A percentile compares a stretch with the other conserved stretches of the same genome.
phyloP scores from a whole-genome alignment of 2,113 vertebrate genomes.

The western clawed frog (Xenopus tropicalis) region UCB_Xtro_10.0 CM004446.2:98207001-98207500 shows the following conservation, averaged over 20 bases:
- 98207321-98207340: not conserved
- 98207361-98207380: too few relatives aligned
- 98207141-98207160: not conserved
- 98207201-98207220: not conserved
- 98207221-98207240: not conserved
- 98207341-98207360: not conserved
- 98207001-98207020: too few relatives aligned
- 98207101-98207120: too few relatives aligned
- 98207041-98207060: too few relatives aligned
- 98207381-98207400: too few relatives aligned
- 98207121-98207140: not conserved
- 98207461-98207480: too few relatives aligned
- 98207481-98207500: too few relatives aligned
- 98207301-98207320: not conserved
- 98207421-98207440: not conserved
- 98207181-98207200: not conserved
- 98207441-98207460: too few relatives aligned
- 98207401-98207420: too few relatives aligned
- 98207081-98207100: too few relatives aligned
- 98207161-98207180: not conserved
- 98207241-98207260: slow-evolving; percentile 1
- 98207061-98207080: too few relatives aligned
- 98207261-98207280: not conserved
- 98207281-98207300: not conserved
- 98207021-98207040: too few relatives aligned